Conservation (phyloP, 2,797 vertebrate genomes). For the Botia almorhae region DNA sequence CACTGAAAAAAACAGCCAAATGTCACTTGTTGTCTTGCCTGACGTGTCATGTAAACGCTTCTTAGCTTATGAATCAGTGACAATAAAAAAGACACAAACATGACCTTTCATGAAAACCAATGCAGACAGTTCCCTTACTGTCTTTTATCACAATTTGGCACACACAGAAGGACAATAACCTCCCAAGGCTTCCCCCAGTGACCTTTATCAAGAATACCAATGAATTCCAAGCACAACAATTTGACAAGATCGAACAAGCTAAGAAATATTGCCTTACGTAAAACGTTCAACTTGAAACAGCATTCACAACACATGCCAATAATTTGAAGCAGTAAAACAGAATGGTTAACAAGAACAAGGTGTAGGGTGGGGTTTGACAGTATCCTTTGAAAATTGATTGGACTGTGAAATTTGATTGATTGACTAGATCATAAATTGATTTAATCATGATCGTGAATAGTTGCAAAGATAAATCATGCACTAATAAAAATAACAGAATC, state of each 20-base stretch:
- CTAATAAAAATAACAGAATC: neutral
- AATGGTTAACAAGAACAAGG: neutral
- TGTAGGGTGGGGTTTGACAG: neutral
- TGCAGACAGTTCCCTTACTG: neutral
- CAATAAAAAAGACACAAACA: slow-evolving; percentile 25
- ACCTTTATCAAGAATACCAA: slow-evolving; percentile 24
- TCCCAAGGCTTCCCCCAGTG: slow-evolving; percentile 6
- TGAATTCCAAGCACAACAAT: slow-evolving; percentile 21
- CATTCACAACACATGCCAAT: neutral
- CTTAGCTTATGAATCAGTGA: slow-evolving; percentile 15
- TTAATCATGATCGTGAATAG: neutral
- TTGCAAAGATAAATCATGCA: neutral
- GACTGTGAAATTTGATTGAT: neutral
- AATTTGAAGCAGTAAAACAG: neutral
- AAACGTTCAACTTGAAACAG: neutral
- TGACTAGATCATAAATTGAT: neutral
- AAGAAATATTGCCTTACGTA: neutral
- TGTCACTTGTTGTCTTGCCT: neutral
- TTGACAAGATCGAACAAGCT: slow-evolving; percentile 30
- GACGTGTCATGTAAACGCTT: neutral
- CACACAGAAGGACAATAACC: neutral
- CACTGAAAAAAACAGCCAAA: neutral
- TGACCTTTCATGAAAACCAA: slow-evolving; percentile 29
- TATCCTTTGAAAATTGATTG: neutral
- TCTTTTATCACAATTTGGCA: slow-evolving; percentile 5